Conservation (phyloP, 2,797 vertebrate genomes). For the Argentina silus region DNA sequence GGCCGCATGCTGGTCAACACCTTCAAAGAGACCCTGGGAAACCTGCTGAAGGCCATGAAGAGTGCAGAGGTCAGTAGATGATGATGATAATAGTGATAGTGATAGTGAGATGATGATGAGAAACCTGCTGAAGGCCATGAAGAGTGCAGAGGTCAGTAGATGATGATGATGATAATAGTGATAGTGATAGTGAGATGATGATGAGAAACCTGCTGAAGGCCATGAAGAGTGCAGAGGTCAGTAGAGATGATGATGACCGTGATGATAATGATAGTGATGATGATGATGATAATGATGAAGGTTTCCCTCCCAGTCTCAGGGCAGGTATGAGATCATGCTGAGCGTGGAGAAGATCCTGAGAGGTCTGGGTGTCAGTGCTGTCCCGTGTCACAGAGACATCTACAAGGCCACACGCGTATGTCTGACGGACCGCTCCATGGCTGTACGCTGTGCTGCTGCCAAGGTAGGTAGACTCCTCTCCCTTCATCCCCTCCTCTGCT, state of each 20-base stretch:
- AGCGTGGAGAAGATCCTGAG: conserved; percentile 86
- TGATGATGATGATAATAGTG: not conserved
- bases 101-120: not conserved
- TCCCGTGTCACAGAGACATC: conserved; percentile 87
- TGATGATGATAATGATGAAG: not conserved
- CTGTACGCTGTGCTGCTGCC: conserved; percentile 90
- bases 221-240: conserved; percentile 93
- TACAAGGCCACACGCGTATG: conserved; percentile 89
- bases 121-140: not conserved
- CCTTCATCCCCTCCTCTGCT: too few relatives aligned
- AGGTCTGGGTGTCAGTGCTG: conserved; percentile 83
- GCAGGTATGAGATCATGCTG: conserved; percentile 92
- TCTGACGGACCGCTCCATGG: conserved; percentile 91
- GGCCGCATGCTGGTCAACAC: conserved; percentile 86
- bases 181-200: conserved; percentile 3
- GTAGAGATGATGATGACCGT: conserved; percentile 5
- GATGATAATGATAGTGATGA: not conserved
- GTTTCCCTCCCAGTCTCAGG: conserved; percentile 87
- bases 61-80: conserved; percentile 89
- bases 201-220: conserved; percentile 89
- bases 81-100: not conserved
- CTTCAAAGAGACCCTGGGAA: conserved; percentile 85
- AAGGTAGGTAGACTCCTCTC: conserved; percentile 74
- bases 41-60: conserved; percentile 92
- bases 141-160: conserved; percentile 83